Conservation (phyloP, 2,888 invertebrate species). For the Amorpha juglandis region DNA sequence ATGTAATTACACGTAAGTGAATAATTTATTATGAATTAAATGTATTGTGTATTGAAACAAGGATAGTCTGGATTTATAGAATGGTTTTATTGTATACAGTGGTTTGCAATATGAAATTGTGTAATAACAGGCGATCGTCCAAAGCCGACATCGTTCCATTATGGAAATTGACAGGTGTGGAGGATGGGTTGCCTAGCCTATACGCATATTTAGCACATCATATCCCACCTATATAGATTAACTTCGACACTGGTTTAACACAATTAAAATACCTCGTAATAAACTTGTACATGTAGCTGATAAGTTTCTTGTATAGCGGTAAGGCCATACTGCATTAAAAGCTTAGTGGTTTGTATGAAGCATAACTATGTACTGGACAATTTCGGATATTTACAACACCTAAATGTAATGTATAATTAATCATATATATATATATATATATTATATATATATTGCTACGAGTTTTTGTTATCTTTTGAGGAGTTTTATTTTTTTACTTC, state of each 20-base stretch:
- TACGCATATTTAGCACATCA: conserved; percentile 38
- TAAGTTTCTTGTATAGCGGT: no score
- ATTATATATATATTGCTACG: no score
- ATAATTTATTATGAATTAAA: neutral
- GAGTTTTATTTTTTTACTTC: no score
- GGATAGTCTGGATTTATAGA: conserved; percentile 34
- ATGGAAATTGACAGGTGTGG: conserved; percentile 69
- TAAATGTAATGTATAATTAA: no score
- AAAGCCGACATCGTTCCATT: conserved; percentile 62
- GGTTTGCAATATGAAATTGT: conserved; percentile 38
- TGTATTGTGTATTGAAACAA: neutral
- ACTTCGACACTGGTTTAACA: neutral
- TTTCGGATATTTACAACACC: no score
- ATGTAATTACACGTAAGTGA: no score
- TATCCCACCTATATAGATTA: conserved; percentile 29
- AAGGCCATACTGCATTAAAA: no score
- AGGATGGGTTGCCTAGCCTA: conserved; percentile 38
- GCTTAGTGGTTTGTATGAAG: no score
- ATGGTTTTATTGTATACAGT: conserved; percentile 44
- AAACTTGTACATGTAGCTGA: no score
- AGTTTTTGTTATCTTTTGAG: no score
- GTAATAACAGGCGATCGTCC: conserved; percentile 66
- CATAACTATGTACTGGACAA: no score
- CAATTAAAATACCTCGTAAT: neutral
- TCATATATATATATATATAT: no score